Percentiles rank a stretch among this genome's conserved stretches.
These are phyloP conservation scores for Actias luna DNA, from an alignment of 2,888 invertebrate species.

Conservation along the genomic window DNA sequence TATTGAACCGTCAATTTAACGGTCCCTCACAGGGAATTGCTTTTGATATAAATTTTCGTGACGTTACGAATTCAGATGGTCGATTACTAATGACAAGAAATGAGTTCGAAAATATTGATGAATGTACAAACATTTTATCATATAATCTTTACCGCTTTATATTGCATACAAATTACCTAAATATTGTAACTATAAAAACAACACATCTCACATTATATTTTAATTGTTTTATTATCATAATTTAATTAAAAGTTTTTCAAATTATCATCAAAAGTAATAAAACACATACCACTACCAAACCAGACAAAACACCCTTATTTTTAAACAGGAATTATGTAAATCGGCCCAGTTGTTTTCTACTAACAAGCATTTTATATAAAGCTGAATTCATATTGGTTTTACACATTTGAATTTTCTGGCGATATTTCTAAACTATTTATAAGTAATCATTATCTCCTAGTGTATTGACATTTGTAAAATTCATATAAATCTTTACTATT, in stretches of 20 bases:
- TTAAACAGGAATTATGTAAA: no score
- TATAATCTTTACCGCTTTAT: slow-evolving; percentile 1
- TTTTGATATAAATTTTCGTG: background rate
- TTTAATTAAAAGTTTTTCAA: no score
- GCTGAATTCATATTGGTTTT: background rate
- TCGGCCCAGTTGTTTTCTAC: no score
- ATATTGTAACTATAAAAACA: no score
- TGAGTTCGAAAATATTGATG: background rate
- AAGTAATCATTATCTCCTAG: background rate
- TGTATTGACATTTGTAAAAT: background rate
- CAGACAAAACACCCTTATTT: no score
- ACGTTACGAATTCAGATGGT: background rate
- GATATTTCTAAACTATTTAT: background rate
- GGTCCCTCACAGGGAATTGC: background rate
- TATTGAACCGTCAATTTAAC: slow-evolving; percentile 5
- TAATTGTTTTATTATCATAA: no score
- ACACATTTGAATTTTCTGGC: background rate
- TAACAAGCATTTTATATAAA: background rate
- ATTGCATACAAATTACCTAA: no score
- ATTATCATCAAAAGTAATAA: no score
- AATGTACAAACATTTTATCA: background rate
- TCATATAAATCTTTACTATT: background rate
- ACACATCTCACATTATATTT: no score
- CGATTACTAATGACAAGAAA: background rate
- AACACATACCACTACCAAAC: no score